Percentiles rank a stretch among this genome's conserved stretches.
Conservation (phyloP, 2,113 vertebrate genomes). For the Manacus vitellinus region DNA sequence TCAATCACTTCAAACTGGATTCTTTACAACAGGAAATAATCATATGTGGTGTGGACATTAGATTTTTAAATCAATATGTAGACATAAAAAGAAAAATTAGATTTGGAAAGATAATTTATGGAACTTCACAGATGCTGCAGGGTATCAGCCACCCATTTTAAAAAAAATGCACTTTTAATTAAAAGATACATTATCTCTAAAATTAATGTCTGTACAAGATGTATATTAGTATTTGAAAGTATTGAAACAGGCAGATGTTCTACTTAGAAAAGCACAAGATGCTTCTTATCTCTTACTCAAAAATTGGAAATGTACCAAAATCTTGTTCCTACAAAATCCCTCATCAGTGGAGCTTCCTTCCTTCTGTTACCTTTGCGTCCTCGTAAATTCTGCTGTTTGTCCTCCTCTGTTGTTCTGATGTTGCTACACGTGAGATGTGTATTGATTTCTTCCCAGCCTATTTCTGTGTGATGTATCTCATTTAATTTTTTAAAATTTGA, state of each 20-base stretch:
- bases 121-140: neutral
- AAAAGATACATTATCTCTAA: conserved; percentile 13
- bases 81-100: neutral
- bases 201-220: neutral
- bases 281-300: neutral
- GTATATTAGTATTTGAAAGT: neutral
- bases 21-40: neutral
- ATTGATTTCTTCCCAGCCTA: neutral
- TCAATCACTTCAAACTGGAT: neutral
- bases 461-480: neutral
- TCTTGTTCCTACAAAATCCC: neutral
- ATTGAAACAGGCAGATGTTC: neutral
- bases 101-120: neutral
- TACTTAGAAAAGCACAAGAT: neutral
- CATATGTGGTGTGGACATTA: neutral
- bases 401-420: fast-evolving
- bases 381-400: neutral
- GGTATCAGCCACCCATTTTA: neutral
- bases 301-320: neutral
- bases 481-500: neutral
- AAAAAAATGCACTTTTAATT: neutral
- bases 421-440: neutral
- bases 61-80: neutral
- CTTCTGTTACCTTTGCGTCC: neutral
- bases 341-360: neutral